These are phyloP conservation scores for Halictus rubicundus DNA, from an alignment of 1,140 invertebrate genomes.

Conservation along the genomic window DNA sequence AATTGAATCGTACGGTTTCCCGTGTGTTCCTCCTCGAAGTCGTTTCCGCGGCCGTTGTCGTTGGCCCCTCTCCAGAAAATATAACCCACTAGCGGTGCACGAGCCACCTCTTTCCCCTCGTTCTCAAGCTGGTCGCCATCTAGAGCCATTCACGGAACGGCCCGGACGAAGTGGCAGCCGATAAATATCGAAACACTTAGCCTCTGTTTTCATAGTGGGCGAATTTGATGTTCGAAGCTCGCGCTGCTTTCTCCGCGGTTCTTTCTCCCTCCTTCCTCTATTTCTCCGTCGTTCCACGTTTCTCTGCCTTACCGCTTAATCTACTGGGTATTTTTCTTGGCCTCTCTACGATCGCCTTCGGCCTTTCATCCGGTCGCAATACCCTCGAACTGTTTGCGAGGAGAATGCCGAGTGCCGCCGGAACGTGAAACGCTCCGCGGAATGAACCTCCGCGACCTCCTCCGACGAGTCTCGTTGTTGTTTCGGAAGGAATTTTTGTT, in stretches of 20 bases:
- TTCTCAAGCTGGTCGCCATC: constrained; percentile 30
- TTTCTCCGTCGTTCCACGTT: too few species aligned
- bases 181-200: constrained; percentile 79
- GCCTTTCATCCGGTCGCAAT: background rate
- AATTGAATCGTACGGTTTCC: constrained; percentile 70
- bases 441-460: background rate
- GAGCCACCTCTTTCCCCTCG: constrained; percentile 34
- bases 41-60: constrained; percentile 66
- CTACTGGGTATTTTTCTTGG: constrained; percentile 51
- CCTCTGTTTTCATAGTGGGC: constrained; percentile 70
- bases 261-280: too few species aligned
- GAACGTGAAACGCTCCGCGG: background rate
- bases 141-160: constrained; percentile 56
- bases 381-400: background rate
- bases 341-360: constrained; percentile 3
- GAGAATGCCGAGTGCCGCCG: background rate
- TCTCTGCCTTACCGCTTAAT: constrained; percentile 6
- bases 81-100: constrained; percentile 57
- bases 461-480: background rate
- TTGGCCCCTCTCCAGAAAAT: constrained; percentile 74
- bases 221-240: constrained; percentile 38
- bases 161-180: constrained; percentile 65
- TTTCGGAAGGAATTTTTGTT: background rate
- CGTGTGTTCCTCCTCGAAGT: constrained; percentile 41
- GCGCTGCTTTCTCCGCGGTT: background rate